Evolutionary conservation across 2,888 invertebrate genomes (phyloP), one percentile per base, ranked within the genome.

Genomic region (Polyploca ridens): DNA sequence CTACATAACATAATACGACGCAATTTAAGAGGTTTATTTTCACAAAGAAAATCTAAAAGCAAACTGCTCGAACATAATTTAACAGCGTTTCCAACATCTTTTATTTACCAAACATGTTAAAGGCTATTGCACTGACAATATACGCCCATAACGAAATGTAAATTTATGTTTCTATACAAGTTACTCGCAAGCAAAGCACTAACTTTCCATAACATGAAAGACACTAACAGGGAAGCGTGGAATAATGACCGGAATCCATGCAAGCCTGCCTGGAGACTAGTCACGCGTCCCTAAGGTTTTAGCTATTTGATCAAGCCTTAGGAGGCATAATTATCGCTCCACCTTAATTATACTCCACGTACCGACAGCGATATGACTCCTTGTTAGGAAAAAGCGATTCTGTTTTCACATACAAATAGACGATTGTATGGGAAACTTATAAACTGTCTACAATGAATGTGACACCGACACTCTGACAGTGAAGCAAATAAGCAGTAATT

Each of bases 201-300:
- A 73, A 69, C 71, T 67, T 78, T 77, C 70, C 71, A 62, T 68
- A 71, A 71, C 74, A 68, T 67, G 69, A 69, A 69, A 69, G 69
- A 71, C 72, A 71, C 75, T 77, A 78, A 79, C 80, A 76, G 78
- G 80, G 77, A 82, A 83, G 72, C 74, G 67, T 67, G 72, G 64
- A 67, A 70, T 75, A 75, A 79, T 72, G 74, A 64, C 27, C 59
- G 77, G 76, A 74, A 78, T 77, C 66, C 65, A 62, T 67, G 65
- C 66, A 60, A 66, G 61, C 68, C 49, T 62, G 67, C 72, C 75
- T 68, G 72, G 72, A 71, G 70, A 71, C 72, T 62, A 72, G 73
- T 66, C 71, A 69, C 74, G 73, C 71, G 66, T 68, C 63, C 69
- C 64, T 64, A 66, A 64, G 64, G 67, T 54, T 41, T n/a, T 10